phyloP scores from a whole-genome alignment of 64 coral and sea anemone species.

The Montipora capricornis region DNA sequence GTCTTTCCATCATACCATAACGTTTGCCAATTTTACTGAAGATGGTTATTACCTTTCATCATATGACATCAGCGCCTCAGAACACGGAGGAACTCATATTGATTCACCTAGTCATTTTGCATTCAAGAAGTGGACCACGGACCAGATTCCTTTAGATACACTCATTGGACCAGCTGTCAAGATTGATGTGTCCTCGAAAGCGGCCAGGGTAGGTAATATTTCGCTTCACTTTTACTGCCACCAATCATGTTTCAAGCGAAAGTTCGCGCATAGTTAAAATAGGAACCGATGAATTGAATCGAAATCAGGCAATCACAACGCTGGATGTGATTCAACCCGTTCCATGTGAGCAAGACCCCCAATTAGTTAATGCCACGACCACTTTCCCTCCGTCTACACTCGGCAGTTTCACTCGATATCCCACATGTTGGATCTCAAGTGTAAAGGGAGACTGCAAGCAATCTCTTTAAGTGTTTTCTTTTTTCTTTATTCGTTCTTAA shows the following conservation, averaged over 20 bases:
- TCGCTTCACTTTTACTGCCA: not conserved
- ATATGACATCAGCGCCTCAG: constrained; percentile 68
- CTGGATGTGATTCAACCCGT: no score
- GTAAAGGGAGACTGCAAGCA: no score
- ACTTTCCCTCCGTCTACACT: no score
- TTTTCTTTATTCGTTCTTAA: not conserved
- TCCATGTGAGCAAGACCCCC: no score
- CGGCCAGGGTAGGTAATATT: constrained; percentile 33
- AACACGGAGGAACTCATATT: constrained; percentile 90
- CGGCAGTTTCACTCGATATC: no score
- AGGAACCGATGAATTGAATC: no score
- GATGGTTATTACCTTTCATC: constrained; percentile 48
- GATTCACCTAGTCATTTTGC: constrained; percentile 80
- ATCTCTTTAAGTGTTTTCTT: not conserved
- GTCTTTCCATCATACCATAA: constrained; percentile 54
- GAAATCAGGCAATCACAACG: no score
- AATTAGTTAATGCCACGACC: no score
- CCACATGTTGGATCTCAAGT: no score
- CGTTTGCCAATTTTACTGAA: constrained; percentile 23
- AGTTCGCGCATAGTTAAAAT: no score
- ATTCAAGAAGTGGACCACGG: constrained; percentile 26
- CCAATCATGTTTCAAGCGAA: no score
- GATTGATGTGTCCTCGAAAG: constrained; percentile 77
- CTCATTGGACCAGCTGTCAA: constrained; percentile 87
- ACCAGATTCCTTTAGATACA: constrained; percentile 71